Evolutionary conservation across 92 coral and sea anemone genomes (phyloP).

Genomic region (Palythoa heliodiscus): DNA sequence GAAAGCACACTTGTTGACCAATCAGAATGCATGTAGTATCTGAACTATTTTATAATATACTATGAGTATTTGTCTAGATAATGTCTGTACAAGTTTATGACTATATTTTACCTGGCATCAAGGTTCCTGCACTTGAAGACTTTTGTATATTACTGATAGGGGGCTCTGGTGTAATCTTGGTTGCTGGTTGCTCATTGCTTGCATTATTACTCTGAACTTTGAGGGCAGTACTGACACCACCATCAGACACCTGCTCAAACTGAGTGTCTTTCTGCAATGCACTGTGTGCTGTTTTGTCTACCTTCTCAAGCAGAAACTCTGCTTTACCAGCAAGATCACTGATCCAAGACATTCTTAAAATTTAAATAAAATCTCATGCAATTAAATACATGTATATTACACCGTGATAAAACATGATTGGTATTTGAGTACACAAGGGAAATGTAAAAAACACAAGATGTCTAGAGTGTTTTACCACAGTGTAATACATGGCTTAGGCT

Average conservation of each 20-base stretch:
- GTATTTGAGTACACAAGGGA: too few species aligned
- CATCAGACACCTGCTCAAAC: constrained; percentile 23
- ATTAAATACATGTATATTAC: too few species aligned
- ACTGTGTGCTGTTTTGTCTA: constrained; percentile 86
- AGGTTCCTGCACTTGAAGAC: constrained; percentile 49
- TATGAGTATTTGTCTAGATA: too few species aligned
- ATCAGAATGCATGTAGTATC: too few species aligned
- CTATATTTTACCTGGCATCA: constrained; percentile 19
- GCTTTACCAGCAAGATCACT: constrained; percentile 95
- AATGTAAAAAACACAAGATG: too few species aligned
- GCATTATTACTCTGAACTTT: not conserved
- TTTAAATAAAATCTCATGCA: not conserved
- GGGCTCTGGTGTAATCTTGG: constrained; percentile 29
- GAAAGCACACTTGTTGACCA: too few species aligned
- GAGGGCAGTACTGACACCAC: constrained; percentile 4
- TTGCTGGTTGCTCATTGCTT: not conserved
- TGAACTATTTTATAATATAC: too few species aligned
- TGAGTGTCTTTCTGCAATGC: constrained; percentile 75
- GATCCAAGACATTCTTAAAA: constrained; percentile 86
- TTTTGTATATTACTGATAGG: constrained; percentile 36
- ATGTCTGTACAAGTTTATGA: too few species aligned
- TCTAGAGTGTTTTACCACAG: too few species aligned
- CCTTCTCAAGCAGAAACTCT: constrained; percentile 89
- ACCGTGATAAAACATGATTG: too few species aligned
- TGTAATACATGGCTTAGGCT: too few species aligned